These are phyloP conservation scores for Mixornis gularis DNA, from an alignment of 2,113 vertebrate species.

Conservation along the genomic window DNA sequence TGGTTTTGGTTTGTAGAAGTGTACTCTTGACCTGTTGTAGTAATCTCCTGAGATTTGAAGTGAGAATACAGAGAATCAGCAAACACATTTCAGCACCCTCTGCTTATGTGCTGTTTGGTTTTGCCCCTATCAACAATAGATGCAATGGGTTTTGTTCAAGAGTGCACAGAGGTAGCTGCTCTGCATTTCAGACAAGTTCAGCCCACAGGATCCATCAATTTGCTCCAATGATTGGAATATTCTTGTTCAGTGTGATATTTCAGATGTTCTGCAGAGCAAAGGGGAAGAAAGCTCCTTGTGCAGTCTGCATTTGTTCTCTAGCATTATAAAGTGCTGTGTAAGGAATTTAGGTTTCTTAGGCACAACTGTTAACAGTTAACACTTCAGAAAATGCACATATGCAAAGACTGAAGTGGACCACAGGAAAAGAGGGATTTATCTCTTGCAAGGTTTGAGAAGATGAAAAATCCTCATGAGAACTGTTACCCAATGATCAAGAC, in stretches of 20 bases:
- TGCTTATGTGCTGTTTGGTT: background rate
- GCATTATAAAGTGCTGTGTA: background rate
- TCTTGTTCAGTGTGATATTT: background rate
- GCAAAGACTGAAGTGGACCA: constrained; percentile 17
- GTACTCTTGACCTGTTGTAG: background rate
- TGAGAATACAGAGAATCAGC: background rate
- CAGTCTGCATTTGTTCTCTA: background rate
- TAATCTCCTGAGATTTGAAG: background rate
- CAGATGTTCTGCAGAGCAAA: background rate
- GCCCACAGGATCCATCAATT: background rate
- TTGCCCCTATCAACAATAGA: background rate
- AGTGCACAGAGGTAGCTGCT: background rate
- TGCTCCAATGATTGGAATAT: background rate
- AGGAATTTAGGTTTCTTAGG: constrained; percentile 17
- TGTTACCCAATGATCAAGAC: background rate
- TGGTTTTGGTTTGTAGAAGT: background rate
- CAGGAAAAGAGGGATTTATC: constrained; percentile 44
- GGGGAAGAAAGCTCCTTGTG: constrained; percentile 5
- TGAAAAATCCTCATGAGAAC: constrained; percentile 28
- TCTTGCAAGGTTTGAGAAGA: constrained; percentile 9
- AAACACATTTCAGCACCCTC: background rate
- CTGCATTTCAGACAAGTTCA: background rate
- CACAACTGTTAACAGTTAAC: constrained; percentile 45
- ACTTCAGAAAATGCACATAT: background rate
- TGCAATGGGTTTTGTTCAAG: background rate